These are phyloP conservation scores for Drosophila aldrichi DNA, from an alignment of 2,888 invertebrate genomes.

Conservation along the genomic window DNA sequence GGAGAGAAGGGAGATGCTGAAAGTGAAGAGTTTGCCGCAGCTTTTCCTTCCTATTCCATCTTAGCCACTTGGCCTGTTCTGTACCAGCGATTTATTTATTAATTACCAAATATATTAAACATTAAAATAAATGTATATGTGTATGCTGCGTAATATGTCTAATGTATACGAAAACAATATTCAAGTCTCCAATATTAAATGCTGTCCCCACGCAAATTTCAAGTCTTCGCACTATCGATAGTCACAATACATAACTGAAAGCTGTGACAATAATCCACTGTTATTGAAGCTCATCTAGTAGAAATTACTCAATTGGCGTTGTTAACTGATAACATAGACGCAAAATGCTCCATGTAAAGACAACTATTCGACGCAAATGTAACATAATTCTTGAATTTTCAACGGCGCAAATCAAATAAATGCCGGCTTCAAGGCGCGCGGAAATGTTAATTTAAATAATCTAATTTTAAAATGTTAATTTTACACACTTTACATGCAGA, in stretches of 20 bases:
- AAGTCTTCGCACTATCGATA: neutral
- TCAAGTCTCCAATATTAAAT: no score
- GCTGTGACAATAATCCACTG: neutral
- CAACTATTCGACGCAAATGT: neutral
- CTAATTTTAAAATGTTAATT: neutral
- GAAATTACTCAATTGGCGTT: neutral
- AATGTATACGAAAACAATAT: neutral
- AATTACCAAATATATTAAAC: neutral
- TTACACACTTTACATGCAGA: neutral
- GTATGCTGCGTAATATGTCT: neutral
- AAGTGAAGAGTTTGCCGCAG: constrained; percentile 83
- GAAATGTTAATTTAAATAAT: neutral
- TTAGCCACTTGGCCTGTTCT: constrained; percentile 86
- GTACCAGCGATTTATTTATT: constrained; percentile 84
- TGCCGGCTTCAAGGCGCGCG: constrained; percentile 17
- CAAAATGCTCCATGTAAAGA: constrained; percentile 16
- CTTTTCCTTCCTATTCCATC: constrained; percentile 85
- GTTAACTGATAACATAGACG: constrained; percentile 5
- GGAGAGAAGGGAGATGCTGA: constrained; percentile 83
- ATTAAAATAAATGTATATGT: neutral
- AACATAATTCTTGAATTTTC: neutral
- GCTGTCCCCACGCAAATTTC: no score
- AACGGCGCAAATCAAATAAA: constrained; percentile 16
- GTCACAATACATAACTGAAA: neutral
- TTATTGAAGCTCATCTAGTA: neutral